Conservation (phyloP, 2,888 invertebrate species). For the Dolomedes plantarius region DNA sequence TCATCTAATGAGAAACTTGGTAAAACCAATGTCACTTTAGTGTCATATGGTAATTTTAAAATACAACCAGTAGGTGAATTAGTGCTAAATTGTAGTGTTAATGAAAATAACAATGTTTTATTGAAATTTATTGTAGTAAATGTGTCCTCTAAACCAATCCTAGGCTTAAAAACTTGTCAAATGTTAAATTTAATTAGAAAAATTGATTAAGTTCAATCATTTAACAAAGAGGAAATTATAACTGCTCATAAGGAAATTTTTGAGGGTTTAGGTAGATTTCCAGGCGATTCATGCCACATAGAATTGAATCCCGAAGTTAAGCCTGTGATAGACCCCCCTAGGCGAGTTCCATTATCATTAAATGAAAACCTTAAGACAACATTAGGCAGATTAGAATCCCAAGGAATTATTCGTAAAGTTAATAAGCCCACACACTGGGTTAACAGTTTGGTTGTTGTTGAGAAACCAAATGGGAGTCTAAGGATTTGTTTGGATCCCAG, state of each 20-base stretch:
- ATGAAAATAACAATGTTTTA: not conserved
- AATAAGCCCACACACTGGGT: slow-evolving; percentile 34
- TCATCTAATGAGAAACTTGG: not conserved
- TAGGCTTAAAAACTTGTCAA: not conserved
- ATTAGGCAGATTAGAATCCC: slow-evolving; percentile 10
- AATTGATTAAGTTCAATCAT: not conserved
- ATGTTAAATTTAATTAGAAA: not conserved
- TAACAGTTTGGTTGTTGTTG: not conserved
- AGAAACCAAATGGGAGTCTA: not conserved
- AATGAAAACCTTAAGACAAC: not conserved
- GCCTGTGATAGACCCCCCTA: slow-evolving; percentile 23
- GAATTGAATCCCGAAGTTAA: not conserved
- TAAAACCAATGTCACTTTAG: slow-evolving; percentile 10
- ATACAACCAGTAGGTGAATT: slow-evolving; percentile 5
- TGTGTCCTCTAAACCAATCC: not conserved
- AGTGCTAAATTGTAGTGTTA: not conserved
- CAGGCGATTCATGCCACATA: slow-evolving; percentile 10
- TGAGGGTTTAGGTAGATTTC: slow-evolving; percentile 19
- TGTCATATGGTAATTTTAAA: slow-evolving; percentile 33
- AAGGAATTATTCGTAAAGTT: not conserved
- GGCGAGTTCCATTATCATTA: slow-evolving; percentile 7
- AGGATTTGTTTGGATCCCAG: too few species aligned
- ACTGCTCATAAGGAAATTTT: slow-evolving; percentile 17
- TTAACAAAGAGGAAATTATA: not conserved
- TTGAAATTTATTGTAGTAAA: not conserved